Evolutionary conservation across 2,113 vertebrate species (phyloP).

Genomic region (Hemichromis elongatus): DNA sequence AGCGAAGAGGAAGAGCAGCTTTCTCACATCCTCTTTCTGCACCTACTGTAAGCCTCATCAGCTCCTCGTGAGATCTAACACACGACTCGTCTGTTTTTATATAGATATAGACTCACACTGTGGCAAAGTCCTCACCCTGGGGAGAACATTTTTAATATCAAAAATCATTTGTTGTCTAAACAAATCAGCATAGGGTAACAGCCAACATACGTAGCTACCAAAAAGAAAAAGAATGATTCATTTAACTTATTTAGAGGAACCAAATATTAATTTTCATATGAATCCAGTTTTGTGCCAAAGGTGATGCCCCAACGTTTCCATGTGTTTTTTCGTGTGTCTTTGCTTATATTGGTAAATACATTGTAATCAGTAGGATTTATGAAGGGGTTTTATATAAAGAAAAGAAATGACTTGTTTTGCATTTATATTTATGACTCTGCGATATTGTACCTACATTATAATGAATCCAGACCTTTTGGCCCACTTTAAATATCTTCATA

Average conservation of each 20-base stretch:
- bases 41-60: not conserved
- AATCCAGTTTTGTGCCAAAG: not conserved
- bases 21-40: not conserved
- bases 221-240: not conserved
- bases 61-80: not conserved
- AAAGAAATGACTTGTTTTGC: not conserved
- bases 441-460: not conserved
- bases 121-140: not conserved
- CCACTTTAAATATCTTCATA: accelerated
- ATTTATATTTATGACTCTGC: not conserved
- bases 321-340: not conserved
- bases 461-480: accelerated
- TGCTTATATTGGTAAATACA: not conserved
- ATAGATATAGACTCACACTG: not conserved
- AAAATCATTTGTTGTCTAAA: not conserved
- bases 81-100: not conserved
- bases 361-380: not conserved
- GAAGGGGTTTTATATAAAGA: accelerated
- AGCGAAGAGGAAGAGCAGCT: not conserved
- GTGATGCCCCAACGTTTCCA: accelerated
- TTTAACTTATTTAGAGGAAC: not conserved
- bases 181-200: not conserved
- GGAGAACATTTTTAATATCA: not conserved
- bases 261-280: not conserved
- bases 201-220: accelerated